Evolutionary conservation across 2,888 invertebrate species (phyloP).

Genomic region (Nomada fucata): DNA sequence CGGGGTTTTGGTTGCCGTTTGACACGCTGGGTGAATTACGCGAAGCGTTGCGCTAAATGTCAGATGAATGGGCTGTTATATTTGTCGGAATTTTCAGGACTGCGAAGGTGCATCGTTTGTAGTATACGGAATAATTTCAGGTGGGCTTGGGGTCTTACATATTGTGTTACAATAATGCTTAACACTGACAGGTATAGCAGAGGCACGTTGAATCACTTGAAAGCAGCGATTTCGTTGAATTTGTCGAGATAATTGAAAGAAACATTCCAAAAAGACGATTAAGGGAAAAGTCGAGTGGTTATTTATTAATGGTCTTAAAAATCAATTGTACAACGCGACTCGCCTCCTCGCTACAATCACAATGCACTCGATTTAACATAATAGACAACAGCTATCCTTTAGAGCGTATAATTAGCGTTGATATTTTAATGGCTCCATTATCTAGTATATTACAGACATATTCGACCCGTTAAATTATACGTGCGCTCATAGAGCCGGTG

Average conservation of each 20-base stretch:
- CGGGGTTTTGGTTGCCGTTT: no score
- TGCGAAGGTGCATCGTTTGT: no score
- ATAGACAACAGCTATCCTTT: conserved; percentile 9
- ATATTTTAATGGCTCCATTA: conserved; percentile 62
- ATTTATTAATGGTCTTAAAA: background rate
- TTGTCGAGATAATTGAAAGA: background rate
- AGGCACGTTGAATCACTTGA: no score
- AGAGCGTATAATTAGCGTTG: conserved; percentile 48
- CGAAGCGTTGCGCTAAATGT: no score
- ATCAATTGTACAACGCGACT: background rate
- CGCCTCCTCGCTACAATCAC: conserved; percentile 10
- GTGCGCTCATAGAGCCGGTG: conserved; percentile 37
- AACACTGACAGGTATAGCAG: no score
- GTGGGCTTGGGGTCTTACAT: no score
- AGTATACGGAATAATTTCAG: no score
- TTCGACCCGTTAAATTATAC: conserved; percentile 30
- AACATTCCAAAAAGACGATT: background rate
- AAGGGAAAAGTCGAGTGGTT: background rate
- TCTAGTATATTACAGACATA: conserved; percentile 37
- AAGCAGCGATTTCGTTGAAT: no score
- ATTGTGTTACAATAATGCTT: no score
- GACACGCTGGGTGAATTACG: no score
- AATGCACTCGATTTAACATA: conserved; percentile 31
- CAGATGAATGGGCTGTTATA: no score
- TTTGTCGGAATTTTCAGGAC: no score